phyloP scores from a whole-genome alignment of 2,797 vertebrate species.

The Benthosema pterotum region DNA sequence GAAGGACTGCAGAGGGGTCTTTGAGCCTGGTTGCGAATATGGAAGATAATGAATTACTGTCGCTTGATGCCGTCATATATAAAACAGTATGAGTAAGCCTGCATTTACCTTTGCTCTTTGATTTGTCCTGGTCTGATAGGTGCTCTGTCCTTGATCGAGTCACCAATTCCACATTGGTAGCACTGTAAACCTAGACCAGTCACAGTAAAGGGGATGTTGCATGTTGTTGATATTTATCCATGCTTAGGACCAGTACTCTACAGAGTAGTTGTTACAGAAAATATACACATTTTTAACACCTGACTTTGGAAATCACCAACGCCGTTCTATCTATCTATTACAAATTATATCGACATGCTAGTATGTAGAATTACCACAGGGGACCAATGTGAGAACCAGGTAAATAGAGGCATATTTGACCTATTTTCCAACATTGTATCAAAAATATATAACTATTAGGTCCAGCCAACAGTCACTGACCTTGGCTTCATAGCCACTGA shows the following conservation, averaged over 20 bases:
- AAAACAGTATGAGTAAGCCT: not conserved
- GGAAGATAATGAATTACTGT: not conserved
- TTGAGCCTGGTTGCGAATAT: constrained; percentile 79
- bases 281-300: too few species aligned
- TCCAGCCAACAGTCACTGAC: constrained; percentile 53
- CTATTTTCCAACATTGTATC: too few species aligned
- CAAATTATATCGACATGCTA: too few species aligned
- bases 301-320: too few species aligned
- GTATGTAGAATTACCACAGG: too few species aligned
- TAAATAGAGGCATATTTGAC: too few species aligned
- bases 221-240: not conserved
- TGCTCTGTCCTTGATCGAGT: constrained; percentile 95
- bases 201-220: not conserved
- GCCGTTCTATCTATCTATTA: too few species aligned
- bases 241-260: too few species aligned
- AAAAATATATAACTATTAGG: not conserved
- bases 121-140: constrained; percentile 96
- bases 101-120: constrained; percentile 88
- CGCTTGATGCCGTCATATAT: not conserved
- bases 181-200: constrained; percentile 89
- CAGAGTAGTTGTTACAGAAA: not conserved
- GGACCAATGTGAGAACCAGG: too few species aligned
- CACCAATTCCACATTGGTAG: constrained; percentile 94
- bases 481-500: constrained; percentile 96
- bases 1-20: constrained; percentile 96